These are phyloP conservation scores for Megaleporinus macrocephalus DNA, from an alignment of 2,113 vertebrate species.

Conservation along the genomic window DNA sequence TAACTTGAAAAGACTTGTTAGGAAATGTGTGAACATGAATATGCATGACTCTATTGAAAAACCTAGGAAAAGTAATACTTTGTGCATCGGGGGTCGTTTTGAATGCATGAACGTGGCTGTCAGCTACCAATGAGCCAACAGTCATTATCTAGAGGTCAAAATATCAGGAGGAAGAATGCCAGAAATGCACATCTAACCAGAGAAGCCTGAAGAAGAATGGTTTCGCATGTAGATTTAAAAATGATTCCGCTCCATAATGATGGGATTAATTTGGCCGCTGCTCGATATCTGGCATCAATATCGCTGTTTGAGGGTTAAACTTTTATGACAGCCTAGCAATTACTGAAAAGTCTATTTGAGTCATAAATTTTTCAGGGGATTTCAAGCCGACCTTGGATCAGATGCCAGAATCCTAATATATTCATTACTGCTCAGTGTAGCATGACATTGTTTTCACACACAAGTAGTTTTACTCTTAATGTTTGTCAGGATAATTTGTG, in stretches of 20 bases:
- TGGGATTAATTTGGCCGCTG: constrained; percentile 49
- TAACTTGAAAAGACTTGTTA: not conserved
- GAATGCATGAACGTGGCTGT: constrained; percentile 24
- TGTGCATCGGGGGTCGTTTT: not conserved
- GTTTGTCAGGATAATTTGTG: constrained; percentile 57
- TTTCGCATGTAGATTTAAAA: constrained; percentile 22
- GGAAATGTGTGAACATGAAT: not conserved
- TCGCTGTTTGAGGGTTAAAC: constrained; percentile 53
- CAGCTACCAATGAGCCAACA: constrained; percentile 13
- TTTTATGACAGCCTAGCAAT: constrained; percentile 61
- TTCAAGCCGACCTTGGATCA: constrained; percentile 58
- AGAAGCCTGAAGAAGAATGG: constrained; percentile 30
- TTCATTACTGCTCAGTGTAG: constrained; percentile 61
- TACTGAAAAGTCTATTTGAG: constrained; percentile 58
- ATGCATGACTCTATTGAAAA: not conserved
- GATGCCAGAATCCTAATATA: constrained; percentile 58
- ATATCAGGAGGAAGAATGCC: not conserved
- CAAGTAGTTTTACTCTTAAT: constrained; percentile 58
- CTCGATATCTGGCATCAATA: constrained; percentile 54
- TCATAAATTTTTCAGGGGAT: constrained; percentile 57
- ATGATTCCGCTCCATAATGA: constrained; percentile 43
- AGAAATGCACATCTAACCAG: constrained; percentile 8
- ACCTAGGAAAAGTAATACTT: not conserved
- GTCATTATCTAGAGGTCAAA: constrained; percentile 33
- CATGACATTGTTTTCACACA: constrained; percentile 62